Evolutionary conservation across 2,888 invertebrate genomes (phyloP), one percentile per base, ranked within the genome.

Genomic region (Neuroscelio doddi): DNA sequence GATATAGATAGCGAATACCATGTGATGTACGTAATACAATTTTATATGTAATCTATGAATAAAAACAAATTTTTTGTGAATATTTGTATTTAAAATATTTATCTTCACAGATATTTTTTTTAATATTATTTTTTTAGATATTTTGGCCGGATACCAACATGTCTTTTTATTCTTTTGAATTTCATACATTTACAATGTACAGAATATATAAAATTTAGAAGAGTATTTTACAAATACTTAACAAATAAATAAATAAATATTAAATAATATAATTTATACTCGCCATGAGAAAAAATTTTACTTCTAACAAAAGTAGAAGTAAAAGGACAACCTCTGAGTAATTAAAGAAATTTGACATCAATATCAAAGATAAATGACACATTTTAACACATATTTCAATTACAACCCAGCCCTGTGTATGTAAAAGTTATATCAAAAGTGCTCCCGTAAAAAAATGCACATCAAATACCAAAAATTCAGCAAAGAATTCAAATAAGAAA

Each of bases 141-240:
- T n/a, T n/a, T n/a, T n/a, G n/a, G n/a, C n/a, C n/a, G n/a, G n/a
- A 57, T 68, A 74, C 15, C 52, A 58, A 52, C 39, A 17, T 34
- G 26, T 4, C 26, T 26, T 4, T 4, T 26, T 5, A 4, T 26
- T 26, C 8, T 4, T 8, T 8, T 4, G 5, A 26, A 5, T 26
- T 26, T 26, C 8, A 26, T 5, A 26, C 26, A 26, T 26, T 26
- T 8, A 26, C 4, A 26, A 26, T 8, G 8, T 26, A 8, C 4
- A 26, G 8, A 26, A 5, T 5, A 26, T 5, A 26, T 26, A 26
- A 26, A 26, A 26, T 26, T 26, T 26, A 4, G 4, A 4, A 26
- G 8, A 26, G 26, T 26, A 26, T 26, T 26, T 26, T 8, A 26
- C 8, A 26, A 26, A 26, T 4, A 26, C 26, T 26, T 26, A 26